Evolutionary conservation across 2,113 vertebrate species (phyloP).

Genomic region (Tympanuchus pallidicinctus): DNA sequence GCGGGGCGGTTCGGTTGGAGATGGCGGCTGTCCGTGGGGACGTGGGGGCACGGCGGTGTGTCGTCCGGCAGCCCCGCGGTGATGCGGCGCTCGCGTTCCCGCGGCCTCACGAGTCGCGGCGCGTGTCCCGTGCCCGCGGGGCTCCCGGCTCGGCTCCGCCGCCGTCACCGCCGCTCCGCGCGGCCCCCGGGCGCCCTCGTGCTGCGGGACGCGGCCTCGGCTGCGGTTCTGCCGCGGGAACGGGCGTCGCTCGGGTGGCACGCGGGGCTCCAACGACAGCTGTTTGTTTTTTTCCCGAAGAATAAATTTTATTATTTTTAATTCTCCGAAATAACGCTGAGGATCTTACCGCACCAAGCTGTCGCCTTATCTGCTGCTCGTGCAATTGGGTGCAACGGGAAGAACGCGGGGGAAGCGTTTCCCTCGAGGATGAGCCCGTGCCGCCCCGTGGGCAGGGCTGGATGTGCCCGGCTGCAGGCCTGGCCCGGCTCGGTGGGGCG

Average conservation of each 20-base stretch:
- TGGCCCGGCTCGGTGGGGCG: accelerated
- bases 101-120: too few species aligned
- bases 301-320: background rate
- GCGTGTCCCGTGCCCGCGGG: too few species aligned
- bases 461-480: background rate
- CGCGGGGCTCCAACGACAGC: background rate
- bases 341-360: background rate
- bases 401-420: background rate
- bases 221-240: background rate
- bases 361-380: accelerated
- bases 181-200: too few species aligned
- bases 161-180: too few species aligned
- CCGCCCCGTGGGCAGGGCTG: background rate
- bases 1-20: too few species aligned
- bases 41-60: too few species aligned
- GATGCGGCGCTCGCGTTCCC: too few species aligned
- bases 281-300: background rate
- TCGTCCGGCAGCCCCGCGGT: too few species aligned
- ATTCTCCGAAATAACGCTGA: background rate
- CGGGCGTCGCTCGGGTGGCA: background rate
- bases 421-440: background rate
- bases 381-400: background rate
- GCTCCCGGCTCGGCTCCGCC: too few species aligned
- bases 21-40: too few species aligned
- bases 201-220: too few species aligned